Percentiles rank a stretch among this genome's conserved stretches.
Evolutionary conservation across 2,888 invertebrate species (phyloP).

Genomic region (Aphodius sticticus): DNA sequence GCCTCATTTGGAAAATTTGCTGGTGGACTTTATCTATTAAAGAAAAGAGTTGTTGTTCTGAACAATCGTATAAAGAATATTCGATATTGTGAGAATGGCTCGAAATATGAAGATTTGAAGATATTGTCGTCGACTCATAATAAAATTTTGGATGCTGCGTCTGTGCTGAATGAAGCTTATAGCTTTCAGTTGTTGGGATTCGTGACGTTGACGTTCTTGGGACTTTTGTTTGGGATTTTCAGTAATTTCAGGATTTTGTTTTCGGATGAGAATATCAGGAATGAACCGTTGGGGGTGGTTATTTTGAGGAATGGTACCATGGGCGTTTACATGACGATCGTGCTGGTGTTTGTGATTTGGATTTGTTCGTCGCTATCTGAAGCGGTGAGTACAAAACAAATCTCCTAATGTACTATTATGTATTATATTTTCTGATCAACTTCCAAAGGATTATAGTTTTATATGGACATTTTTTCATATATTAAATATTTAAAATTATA

Average conservation of each 20-base stretch:
- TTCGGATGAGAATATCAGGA: constrained; percentile 6
- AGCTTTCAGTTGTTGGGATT: constrained; percentile 32
- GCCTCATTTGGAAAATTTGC: constrained; percentile 30
- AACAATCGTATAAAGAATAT: constrained; percentile 10
- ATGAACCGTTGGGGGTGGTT: constrained; percentile 11
- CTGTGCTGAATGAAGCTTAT: constrained; percentile 29
- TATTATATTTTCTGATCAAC: too few relatives aligned
- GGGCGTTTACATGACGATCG: constrained; percentile 30
- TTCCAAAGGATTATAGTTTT: too few relatives aligned
- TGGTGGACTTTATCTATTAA: constrained; percentile 21
- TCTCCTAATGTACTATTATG: too few relatives aligned
- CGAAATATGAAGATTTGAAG: not conserved
- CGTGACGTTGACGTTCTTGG: constrained; percentile 34
- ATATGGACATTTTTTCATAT: too few relatives aligned
- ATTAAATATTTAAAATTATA: too few relatives aligned
- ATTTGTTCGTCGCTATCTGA: constrained; percentile 31
- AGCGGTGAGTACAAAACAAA: constrained; percentile 28
- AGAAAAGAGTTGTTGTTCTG: constrained; percentile 28
- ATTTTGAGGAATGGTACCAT: constrained; percentile 29
- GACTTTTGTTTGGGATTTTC: constrained; percentile 35
- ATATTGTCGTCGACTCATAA: constrained; percentile 29
- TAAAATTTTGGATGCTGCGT: constrained; percentile 31
- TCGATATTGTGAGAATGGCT: not conserved
- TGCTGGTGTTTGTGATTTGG: constrained; percentile 25
- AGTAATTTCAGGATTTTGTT: constrained; percentile 33